phyloP scores from a whole-genome alignment of 2,888 invertebrate genomes.

The Nomada fucata region DNA sequence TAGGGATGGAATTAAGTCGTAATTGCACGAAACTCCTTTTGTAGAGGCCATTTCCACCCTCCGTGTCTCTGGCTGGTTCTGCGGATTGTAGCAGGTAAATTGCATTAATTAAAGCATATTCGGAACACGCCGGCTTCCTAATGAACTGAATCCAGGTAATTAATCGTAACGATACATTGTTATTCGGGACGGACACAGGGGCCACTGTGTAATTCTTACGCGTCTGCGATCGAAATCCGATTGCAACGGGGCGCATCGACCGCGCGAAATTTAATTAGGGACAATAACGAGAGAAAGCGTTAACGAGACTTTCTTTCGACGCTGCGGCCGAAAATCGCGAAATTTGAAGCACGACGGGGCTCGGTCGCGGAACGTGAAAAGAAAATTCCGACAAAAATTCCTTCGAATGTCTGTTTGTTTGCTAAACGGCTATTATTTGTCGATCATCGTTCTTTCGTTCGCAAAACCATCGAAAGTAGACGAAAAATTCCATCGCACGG shows the following conservation, averaged over 20 bases:
- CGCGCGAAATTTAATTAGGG: constrained; percentile 38
- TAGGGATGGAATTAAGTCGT: constrained; percentile 16
- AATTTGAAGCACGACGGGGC: not conserved
- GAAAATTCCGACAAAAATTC: not conserved
- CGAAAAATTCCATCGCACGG: too few relatives aligned
- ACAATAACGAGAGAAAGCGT: constrained; percentile 39
- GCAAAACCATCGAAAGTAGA: too few relatives aligned
- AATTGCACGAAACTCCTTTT: constrained; percentile 35
- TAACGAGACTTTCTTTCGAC: constrained; percentile 35
- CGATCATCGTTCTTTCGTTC: too few relatives aligned
- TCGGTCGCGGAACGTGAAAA: not conserved
- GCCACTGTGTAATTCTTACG: constrained; percentile 51
- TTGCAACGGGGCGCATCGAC: constrained; percentile 22
- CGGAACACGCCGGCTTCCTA: constrained; percentile 40
- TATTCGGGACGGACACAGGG: constrained; percentile 30
- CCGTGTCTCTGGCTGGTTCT: not conserved
- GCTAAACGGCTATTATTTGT: too few relatives aligned
- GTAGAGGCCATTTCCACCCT: not conserved
- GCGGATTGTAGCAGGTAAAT: constrained; percentile 34
- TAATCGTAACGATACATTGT: constrained; percentile 55
- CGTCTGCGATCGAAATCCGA: constrained; percentile 39
- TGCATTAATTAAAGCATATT: constrained; percentile 49
- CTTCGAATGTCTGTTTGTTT: too few relatives aligned
- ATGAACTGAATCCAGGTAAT: constrained; percentile 59
- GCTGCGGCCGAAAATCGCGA: not conserved